Evolutionary conservation across 2,113 vertebrate species (phyloP).

Genomic region (Megaleporinus macrocephalus): DNA sequence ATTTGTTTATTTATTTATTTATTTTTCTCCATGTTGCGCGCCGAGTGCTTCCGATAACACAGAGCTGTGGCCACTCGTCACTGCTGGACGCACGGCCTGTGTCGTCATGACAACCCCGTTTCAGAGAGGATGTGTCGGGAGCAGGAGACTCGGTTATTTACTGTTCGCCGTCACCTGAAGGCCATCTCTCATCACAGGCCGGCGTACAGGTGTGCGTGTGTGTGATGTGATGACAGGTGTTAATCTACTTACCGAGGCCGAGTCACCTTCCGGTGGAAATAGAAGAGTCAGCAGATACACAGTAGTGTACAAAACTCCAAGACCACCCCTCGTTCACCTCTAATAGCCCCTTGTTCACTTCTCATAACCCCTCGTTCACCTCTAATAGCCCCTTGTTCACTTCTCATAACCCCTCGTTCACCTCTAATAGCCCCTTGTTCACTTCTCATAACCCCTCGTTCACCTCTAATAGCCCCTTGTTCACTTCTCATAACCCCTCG

Average conservation of each 20-base stretch:
- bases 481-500: too few species aligned
- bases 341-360: too few species aligned
- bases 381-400: too few species aligned
- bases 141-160: constrained; percentile 1
- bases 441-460: too few species aligned
- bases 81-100: constrained; percentile 12
- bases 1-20: too few species aligned
- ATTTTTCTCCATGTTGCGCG: not conserved
- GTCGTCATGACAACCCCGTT: constrained; percentile 40
- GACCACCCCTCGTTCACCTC: too few species aligned
- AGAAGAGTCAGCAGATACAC: not conserved
- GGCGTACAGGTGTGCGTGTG: not conserved
- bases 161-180: not conserved
- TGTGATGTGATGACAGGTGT: not conserved
- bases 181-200: not conserved
- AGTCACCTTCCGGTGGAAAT: not conserved
- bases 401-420: too few species aligned
- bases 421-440: too few species aligned
- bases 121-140: not conserved
- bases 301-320: too few species aligned
- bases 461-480: too few species aligned
- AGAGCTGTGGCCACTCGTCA: constrained; percentile 21
- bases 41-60: constrained; percentile 29
- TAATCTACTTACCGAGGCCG: not conserved
- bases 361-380: too few species aligned